Evolutionary conservation across 2,888 invertebrate species (phyloP), one percentile per base, ranked within the genome.

Genomic region (Cephus rjabovi): DNA sequence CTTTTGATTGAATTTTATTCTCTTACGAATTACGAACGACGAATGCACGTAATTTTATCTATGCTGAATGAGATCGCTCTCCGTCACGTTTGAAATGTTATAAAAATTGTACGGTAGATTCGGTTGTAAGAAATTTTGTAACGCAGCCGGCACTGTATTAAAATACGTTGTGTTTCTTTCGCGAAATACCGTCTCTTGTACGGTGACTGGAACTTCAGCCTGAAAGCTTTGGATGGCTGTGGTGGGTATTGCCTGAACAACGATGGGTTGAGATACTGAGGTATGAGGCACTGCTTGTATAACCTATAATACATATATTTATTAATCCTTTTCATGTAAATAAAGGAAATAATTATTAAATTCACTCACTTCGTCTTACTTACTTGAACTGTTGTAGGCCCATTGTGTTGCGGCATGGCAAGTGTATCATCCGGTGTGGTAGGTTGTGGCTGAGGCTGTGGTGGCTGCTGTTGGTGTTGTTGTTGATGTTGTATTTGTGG

Each of bases 61-160:
- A 76, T 87, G 86, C 81, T 88, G 87, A 77, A 90, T 86, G 56
- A 89, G 85, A 82, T 91, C 89, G 34, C 82, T 85, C 76, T 90
- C 90, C 33, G 86, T 82, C 34, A 90, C 89, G 77, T 87, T 91
- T 33, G 90, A 84, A 78, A 91, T 88, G 80, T 89, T 91, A 81
- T 91, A 91, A 85, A 91, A 90, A 80, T 91, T 91, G 79, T 91
- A 91, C 68, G 91, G 88, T 83, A 90, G 82, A 83, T 89, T 91
- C 1, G 89, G 79, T 35, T 91, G 89, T 77, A 91, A 77, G 80
- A 91, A 89, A 73, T 86, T 90, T 79, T 89, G 89, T 56, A 91
- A 75, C 4, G 89, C 85, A 4, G 88, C 81, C 23, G 88, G 83
- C 76, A 91, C 86, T 30, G 89, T 82, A 79, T 89, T 90, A 69